phyloP scores from a whole-genome alignment of 2,113 vertebrate genomes.

The Cephalopterus ornatus region DNA sequence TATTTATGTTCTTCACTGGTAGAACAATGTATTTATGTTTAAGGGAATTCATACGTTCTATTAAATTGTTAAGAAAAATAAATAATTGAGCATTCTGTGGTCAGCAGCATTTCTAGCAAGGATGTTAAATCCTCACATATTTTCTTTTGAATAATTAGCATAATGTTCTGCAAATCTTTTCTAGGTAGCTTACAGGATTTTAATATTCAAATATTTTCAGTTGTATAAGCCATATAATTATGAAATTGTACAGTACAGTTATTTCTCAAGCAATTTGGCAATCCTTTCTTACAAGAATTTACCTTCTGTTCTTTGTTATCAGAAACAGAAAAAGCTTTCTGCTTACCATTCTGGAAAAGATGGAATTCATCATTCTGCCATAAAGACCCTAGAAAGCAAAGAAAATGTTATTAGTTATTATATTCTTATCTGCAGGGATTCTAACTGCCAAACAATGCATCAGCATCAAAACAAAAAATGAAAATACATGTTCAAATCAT shows the following conservation, averaged over 20 bases:
- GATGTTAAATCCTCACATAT: slow-evolving; percentile 9
- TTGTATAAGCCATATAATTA: slow-evolving; percentile 64
- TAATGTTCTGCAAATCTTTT: slow-evolving; percentile 43
- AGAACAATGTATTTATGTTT: slow-evolving; percentile 48
- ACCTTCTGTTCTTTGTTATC: slow-evolving; percentile 57
- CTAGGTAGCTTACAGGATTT: slow-evolving; percentile 56
- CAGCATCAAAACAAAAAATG: slow-evolving; percentile 63
- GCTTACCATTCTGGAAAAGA: slow-evolving; percentile 75
- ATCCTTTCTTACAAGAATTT: slow-evolving; percentile 47
- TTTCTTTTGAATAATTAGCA: slow-evolving; percentile 30
- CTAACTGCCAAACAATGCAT: slow-evolving; percentile 62
- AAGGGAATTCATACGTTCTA: slow-evolving; percentile 17
- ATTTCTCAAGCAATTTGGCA: slow-evolving; percentile 61
- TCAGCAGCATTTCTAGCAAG: slow-evolving; percentile 49
- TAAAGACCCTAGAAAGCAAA: slow-evolving; percentile 75
- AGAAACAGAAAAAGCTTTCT: slow-evolving; percentile 69
- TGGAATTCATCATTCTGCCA: slow-evolving; percentile 75
- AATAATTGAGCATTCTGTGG: slow-evolving; percentile 21
- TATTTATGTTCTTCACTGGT: slow-evolving; percentile 5
- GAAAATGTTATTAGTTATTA: slow-evolving; percentile 77
- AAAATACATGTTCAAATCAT: slow-evolving; percentile 46
- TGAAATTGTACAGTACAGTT: slow-evolving; percentile 47
- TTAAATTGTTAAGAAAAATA: slow-evolving; percentile 46
- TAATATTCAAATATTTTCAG: slow-evolving; percentile 68
- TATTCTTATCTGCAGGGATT: slow-evolving; percentile 65